Conservation (phyloP, 2,888 invertebrate genomes). For the Tipula vernalis region DNA sequence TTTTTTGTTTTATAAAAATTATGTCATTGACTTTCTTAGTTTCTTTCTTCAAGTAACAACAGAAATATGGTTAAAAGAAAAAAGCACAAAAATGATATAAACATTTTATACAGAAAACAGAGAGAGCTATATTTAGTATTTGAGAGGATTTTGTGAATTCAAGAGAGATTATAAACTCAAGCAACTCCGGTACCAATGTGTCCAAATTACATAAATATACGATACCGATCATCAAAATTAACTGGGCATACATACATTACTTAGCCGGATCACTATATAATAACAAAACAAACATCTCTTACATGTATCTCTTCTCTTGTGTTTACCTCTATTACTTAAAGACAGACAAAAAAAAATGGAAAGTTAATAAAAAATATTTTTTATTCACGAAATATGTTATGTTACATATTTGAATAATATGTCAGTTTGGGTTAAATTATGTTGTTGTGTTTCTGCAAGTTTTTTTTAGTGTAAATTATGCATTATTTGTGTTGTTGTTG, state of each 20-base stretch:
- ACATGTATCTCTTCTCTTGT: too few species aligned
- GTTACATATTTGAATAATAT: neutral
- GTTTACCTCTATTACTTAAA: neutral
- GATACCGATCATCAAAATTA: neutral
- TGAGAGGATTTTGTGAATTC: neutral
- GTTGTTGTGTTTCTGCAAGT: neutral
- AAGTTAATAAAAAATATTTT: neutral
- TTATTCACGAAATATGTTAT: neutral
- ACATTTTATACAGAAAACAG: neutral
- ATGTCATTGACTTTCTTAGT: constrained; percentile 4
- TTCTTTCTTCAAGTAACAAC: neutral
- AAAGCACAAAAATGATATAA: neutral
- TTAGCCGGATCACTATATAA: neutral
- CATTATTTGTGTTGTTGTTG: neutral
- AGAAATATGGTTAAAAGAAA: neutral
- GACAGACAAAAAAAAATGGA: neutral
- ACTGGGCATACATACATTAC: neutral
- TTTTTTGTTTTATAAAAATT: neutral
- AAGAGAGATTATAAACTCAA: neutral
- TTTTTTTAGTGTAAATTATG: neutral
- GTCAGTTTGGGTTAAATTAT: neutral
- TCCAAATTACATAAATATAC: neutral
- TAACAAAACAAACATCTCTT: neutral
- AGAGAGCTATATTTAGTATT: neutral
- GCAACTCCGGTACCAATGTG: neutral